phyloP scores from a whole-genome alignment of 2,797 vertebrate species.

The Ptychobarbus kaznakovi region DNA sequence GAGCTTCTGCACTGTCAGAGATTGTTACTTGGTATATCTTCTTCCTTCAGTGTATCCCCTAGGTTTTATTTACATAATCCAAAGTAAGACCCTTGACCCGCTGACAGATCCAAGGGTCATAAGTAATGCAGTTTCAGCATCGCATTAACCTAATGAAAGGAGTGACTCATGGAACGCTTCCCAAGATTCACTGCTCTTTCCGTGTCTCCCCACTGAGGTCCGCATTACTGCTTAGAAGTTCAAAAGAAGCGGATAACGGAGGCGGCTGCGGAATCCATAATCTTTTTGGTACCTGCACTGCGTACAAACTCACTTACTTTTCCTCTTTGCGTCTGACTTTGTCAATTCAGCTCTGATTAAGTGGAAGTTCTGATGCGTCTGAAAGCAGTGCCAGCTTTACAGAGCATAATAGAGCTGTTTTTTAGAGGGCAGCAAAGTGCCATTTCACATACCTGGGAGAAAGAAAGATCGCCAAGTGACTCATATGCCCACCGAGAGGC shows the following conservation, averaged over 20 bases:
- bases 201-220: constrained; percentile 38
- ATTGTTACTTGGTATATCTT: neutral
- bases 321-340: constrained; percentile 5
- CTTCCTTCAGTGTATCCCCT: neutral
- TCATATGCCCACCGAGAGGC: constrained; percentile 10
- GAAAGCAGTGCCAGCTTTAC: constrained; percentile 20
- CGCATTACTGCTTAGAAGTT: constrained; percentile 19
- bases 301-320: constrained; percentile 25
- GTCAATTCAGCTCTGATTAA: constrained; percentile 27
- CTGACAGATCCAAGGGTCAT: constrained; percentile 51
- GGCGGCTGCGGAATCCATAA: constrained; percentile 17
- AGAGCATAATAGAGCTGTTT: neutral
- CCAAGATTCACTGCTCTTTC: constrained; percentile 58
- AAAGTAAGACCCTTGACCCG: constrained; percentile 8
- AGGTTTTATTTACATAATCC: constrained; percentile 23
- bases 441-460: constrained; percentile 17
- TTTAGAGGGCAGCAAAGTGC: constrained; percentile 23
- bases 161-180: constrained; percentile 59
- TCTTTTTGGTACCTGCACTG: constrained; percentile 20
- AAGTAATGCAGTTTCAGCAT: constrained; percentile 51
- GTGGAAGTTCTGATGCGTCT: constrained; percentile 6
- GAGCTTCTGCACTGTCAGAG: constrained; percentile 27
- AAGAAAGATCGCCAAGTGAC: constrained; percentile 4
- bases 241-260: constrained; percentile 1
- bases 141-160: constrained; percentile 54